Conservation (phyloP, 2,888 invertebrate species). For the Priapulus caudatus region DNA sequence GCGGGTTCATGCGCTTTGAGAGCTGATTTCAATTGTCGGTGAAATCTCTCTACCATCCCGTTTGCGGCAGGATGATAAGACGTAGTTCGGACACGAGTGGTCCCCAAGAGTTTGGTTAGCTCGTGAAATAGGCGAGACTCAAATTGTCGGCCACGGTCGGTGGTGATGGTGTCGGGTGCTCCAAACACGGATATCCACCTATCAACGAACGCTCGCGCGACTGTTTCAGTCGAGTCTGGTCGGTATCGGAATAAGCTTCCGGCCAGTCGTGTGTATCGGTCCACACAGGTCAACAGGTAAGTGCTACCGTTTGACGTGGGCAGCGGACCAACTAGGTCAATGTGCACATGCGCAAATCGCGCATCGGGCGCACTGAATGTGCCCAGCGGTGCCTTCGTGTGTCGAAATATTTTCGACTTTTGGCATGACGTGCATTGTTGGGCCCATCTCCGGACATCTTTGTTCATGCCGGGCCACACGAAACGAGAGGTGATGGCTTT, state of each 20-base stretch:
- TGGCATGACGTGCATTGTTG: conserved; percentile 29
- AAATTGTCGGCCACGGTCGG: conserved; percentile 30
- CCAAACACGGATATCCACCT: conserved; percentile 38
- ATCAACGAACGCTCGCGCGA: conserved; percentile 30
- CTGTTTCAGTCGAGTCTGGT: conserved; percentile 34
- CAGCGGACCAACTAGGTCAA: conserved; percentile 40
- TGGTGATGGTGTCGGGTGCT: conserved; percentile 26
- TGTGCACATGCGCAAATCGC: conserved; percentile 37
- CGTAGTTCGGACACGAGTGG: conserved; percentile 24
- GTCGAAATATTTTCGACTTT: conserved; percentile 28
- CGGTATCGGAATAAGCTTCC: conserved; percentile 17
- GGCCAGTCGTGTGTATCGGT: conserved; percentile 24
- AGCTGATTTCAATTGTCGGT: conserved; percentile 37
- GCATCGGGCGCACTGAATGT: conserved; percentile 20
- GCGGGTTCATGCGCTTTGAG: conserved; percentile 21
- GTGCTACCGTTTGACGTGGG: conserved; percentile 23
- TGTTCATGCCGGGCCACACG: too few species aligned
- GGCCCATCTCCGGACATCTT: too few species aligned
- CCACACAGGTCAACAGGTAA: conserved; percentile 25
- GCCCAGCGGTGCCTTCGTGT: conserved; percentile 20
- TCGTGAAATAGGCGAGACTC: conserved; percentile 23
- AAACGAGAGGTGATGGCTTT: too few species aligned
- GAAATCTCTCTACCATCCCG: conserved; percentile 37
- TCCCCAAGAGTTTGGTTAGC: conserved; percentile 23
- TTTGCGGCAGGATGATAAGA: conserved; percentile 31